Conservation (phyloP, 2,797 vertebrate species). For the Amphiprion clarkii region DNA sequence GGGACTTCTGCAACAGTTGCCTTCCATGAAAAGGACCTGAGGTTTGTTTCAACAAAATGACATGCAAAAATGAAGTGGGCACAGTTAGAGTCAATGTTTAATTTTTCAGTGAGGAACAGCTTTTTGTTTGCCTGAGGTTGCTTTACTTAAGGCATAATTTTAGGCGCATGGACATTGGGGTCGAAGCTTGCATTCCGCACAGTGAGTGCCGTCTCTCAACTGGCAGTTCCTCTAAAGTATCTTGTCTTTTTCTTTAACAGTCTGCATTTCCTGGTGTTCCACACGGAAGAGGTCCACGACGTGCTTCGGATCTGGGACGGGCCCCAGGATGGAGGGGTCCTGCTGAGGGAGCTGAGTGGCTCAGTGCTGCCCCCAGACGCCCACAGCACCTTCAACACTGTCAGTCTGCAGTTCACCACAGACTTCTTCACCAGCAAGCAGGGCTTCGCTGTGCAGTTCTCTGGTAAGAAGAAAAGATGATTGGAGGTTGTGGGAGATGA, state of each 20-base stretch:
- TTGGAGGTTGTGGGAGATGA: too few species aligned
- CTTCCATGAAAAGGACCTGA: neutral
- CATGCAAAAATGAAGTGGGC: neutral
- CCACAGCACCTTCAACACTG: constrained; percentile 95
- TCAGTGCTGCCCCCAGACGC: constrained; percentile 89
- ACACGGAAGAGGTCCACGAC: constrained; percentile 97
- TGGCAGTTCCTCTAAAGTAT: constrained; percentile 5
- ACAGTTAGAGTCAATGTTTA: neutral
- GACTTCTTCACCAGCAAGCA: constrained; percentile 99
- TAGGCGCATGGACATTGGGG: neutral
- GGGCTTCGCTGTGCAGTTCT: constrained; percentile 97
- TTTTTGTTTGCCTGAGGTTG: constrained; percentile 8
- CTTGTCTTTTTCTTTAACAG: constrained; percentile 73
- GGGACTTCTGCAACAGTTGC: neutral
- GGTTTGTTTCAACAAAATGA: neutral
- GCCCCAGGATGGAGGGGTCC: constrained; percentile 94
- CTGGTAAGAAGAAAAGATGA: constrained; percentile 82
- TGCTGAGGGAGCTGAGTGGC: constrained; percentile 94
- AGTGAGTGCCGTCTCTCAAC: neutral
- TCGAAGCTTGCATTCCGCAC: constrained; percentile 4
- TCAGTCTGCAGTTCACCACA: constrained; percentile 97
- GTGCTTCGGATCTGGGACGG: constrained; percentile 97
- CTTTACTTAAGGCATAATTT: neutral
- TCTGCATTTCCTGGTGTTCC: constrained; percentile 96
- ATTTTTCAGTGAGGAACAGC: neutral